Base-by-base conservation (phyloP, 2,113 vertebrate genomes). In the Aramus guarauna region DNA sequence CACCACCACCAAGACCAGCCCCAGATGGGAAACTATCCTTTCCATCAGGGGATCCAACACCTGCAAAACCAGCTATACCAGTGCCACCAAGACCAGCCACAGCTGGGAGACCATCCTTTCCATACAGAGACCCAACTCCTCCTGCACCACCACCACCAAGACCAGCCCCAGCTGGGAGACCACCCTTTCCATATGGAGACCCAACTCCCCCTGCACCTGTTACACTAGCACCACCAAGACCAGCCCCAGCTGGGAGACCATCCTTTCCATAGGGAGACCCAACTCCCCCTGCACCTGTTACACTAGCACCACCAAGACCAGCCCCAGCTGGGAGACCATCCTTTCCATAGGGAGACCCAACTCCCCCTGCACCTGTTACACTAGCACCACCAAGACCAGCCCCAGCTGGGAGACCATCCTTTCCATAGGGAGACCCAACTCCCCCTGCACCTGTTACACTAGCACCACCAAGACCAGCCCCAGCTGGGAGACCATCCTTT, bases 241-340 rank as follows among this genome's bases (percentile, higher is more conserved):
- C 58, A 5, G 13, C 9, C 4, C 41, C 67, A 56, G 3, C 9
- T 29, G 22, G 32, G 2, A 81, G 4, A 14, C 32, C 32, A 37
- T 52, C 68, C 14, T 36, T 66, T 22, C 67, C 50, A 50, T 26
- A 89, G 0, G 10, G n/a, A 73, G n/a, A 8, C 0, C 24, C 50
- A 41, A 30, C 3, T 18, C 6, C 64, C 0, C 4, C 55, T 37
- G 5, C 20, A 45, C 29, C 39, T n/a, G n/a, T n/a, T n/a, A n/a
- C n/a, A n/a, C n/a, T n/a, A 64, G 27, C 68, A 9, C n/a, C n/a
- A n/a, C n/a, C n/a, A n/a, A 5, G 0, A 5, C 27, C 39, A 4
- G 13, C 11, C 4, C 41, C 76, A 64, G 2, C 8, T 47, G 36
- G 43, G 1, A 74, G 4, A 11, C 43, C 43, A 43, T 43, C 77